Evolutionary conservation across 1,140 invertebrate species (phyloP), one percentile per base, ranked within the genome.

Genomic region (Pseudomyrmex flavicornis): DNA sequence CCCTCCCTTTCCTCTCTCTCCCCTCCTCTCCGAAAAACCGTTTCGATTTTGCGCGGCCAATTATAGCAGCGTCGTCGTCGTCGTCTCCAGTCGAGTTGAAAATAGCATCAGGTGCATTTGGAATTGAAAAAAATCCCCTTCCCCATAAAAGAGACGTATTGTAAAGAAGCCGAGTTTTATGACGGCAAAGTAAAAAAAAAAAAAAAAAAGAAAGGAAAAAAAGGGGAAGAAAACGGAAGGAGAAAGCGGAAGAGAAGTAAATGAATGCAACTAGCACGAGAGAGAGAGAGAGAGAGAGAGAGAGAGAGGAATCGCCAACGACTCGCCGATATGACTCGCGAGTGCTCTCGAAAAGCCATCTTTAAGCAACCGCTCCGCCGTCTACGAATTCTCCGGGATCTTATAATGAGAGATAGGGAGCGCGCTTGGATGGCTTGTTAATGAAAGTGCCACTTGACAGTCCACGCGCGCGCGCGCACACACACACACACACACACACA

Each of bases 91-190:
- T 3, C 44, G 3, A 13, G 3, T 17, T 52, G 50, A 8, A 50
- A 59, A 72, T 59, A 70, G 26, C 70, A 35, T 20, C n/a, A 22
- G 20, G 20, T 13, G 44, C 44, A 61, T 72, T 48, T 26, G 72
- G 72, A 50, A 26, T 72, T 56, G 69, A 13, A 48, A 10, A 35
- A 26, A 17, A 56, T 59, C n/a, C 35, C 10, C 8, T 17, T 17
- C 17, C 63, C 58, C 54, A 12, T 72, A 72, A 58, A 77, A 59
- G 75, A 5, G 44, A 75, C 1, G 15, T 22, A 58, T 65, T 73
- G 74, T 84, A 79, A 84, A 79, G n/a, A 69, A 52, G 82, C 20
- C 22, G 54, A 79, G 56, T 84, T 84, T 35, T 84, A 84, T 46
- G 22, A 5, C 8, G 22, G 44, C 10, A 52, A 62, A 68, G 77